phyloP scores from a whole-genome alignment of 2,888 invertebrate genomes.

The Cephus sareptanus region DNA sequence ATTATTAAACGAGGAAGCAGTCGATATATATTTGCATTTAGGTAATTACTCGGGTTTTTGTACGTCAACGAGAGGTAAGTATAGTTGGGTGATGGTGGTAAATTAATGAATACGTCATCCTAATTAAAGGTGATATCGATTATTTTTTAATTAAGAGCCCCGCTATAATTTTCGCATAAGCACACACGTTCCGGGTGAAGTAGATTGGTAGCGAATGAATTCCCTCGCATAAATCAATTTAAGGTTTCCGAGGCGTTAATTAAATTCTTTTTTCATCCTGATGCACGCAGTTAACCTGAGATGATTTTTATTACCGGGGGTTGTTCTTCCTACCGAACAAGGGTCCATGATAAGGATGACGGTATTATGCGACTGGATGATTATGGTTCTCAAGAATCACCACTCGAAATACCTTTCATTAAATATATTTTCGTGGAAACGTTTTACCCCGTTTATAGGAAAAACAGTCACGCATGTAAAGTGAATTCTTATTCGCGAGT shows the following conservation, averaged over 20 bases:
- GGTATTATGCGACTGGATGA: slow-evolving; percentile 17
- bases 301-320: neutral
- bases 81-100: neutral
- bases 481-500: neutral
- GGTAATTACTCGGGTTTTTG: neutral
- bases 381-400: neutral
- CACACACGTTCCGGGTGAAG: neutral
- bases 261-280: slow-evolving; percentile 29
- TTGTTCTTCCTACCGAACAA: neutral
- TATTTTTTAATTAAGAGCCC: slow-evolving; percentile 27
- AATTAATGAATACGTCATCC: neutral
- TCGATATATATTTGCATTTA: neutral
- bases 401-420: neutral
- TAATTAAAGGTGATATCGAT: slow-evolving; percentile 29
- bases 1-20: neutral
- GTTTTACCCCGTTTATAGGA: neutral
- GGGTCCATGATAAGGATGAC: neutral
- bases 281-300: neutral
- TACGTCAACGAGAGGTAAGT: neutral
- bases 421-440: neutral
- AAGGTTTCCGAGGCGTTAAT: slow-evolving; percentile 21
- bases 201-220: neutral
- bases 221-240: slow-evolving; percentile 4
- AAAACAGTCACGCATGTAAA: neutral
- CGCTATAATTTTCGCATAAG: slow-evolving; percentile 23